phyloP scores from a whole-genome alignment of 1,140 invertebrate species.

The Papilio xuthus region DNA sequence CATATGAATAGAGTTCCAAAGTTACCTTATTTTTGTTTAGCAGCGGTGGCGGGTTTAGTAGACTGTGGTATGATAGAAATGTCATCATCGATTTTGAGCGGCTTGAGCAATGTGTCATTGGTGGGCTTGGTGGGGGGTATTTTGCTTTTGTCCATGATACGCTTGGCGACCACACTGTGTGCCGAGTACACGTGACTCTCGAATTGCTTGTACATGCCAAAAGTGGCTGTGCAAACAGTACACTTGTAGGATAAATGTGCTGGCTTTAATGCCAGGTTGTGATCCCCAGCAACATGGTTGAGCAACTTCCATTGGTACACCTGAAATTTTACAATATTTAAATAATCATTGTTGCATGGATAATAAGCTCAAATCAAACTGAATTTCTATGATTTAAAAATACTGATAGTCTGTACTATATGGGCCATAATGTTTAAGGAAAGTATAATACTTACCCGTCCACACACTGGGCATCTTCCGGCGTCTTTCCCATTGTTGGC shows the following conservation, averaged over 20 bases:
- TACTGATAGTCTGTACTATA: too few species aligned
- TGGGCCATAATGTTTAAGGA: slow-evolving; percentile 18
- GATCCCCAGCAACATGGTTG: slow-evolving; percentile 94
- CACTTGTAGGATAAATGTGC: slow-evolving; percentile 97
- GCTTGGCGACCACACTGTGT: slow-evolving; percentile 92
- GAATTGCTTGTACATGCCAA: slow-evolving; percentile 97
- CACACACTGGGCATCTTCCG: slow-evolving; percentile 95
- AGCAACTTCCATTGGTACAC: slow-evolving; percentile 96
- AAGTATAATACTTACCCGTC: slow-evolving; percentile 85
- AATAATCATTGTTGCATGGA: not conserved
- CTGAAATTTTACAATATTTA: slow-evolving; percentile 73
- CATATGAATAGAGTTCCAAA: not conserved
- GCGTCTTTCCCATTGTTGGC: slow-evolving; percentile 97
- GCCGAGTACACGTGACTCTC: slow-evolving; percentile 97
- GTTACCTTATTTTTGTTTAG: slow-evolving; percentile 57
- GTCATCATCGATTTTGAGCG: slow-evolving; percentile 93
- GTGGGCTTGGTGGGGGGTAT: slow-evolving; percentile 58
- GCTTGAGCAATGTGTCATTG: slow-evolving; percentile 86
- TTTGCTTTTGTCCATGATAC: slow-evolving; percentile 89
- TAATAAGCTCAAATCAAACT: too few species aligned
- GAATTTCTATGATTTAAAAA: too few species aligned
- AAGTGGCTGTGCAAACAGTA: slow-evolving; percentile 96
- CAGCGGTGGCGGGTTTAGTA: slow-evolving; percentile 61
- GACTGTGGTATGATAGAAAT: slow-evolving; percentile 95
- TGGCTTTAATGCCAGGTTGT: slow-evolving; percentile 94